Evolutionary conservation across 1,140 invertebrate genomes (phyloP), one percentile per base, ranked within the genome.

Genomic region (Drosophila novamexicana): DNA sequence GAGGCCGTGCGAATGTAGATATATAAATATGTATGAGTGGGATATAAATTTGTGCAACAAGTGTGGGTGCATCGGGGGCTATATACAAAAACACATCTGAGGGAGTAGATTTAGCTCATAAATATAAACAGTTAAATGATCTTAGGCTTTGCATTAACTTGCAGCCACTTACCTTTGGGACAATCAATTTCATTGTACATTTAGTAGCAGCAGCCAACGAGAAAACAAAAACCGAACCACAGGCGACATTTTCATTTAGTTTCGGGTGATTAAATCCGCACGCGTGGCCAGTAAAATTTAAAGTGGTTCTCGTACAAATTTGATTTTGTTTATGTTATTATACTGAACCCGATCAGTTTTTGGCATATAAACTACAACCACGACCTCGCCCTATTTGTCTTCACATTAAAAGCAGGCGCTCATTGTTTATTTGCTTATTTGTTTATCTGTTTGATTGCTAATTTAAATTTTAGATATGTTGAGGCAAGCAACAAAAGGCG

Each of bases 141-240:
- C 29, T 34, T 45, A 34, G 14, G 12, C 40, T n/a, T 14, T 44
- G 1, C 9, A 34, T 10, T 9, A 32, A 6, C 32, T 29, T 36
- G 32, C n/a, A 1, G 9, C 45, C 1, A 63, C 90, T 92, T 75
- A 92, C 91, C 91, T 92, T 85, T 89, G 65, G 91, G 80, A 82
- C 91, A 82, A 77, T 92, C 91, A 91, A 91, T 92, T 91, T 88
- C 91, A 92, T 92, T 88, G 91, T 92, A 91, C 91, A 92, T 92
- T 79, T 88, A 91, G 72, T 79, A 64, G 49, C 12, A 57, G 36
- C 53, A 68, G 49, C 36, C 56, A 53, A 72, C 44, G 42, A 65
- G 36, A 29, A 22, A 40, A 18, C 10, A 10, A 12, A 37, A n/a
- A 6, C 29, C 22, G 7, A n/a, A 34, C 9, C 61, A 44, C 34